phyloP scores from a whole-genome alignment of 2,797 vertebrate species.

The Muscicapa comitata region DNA sequence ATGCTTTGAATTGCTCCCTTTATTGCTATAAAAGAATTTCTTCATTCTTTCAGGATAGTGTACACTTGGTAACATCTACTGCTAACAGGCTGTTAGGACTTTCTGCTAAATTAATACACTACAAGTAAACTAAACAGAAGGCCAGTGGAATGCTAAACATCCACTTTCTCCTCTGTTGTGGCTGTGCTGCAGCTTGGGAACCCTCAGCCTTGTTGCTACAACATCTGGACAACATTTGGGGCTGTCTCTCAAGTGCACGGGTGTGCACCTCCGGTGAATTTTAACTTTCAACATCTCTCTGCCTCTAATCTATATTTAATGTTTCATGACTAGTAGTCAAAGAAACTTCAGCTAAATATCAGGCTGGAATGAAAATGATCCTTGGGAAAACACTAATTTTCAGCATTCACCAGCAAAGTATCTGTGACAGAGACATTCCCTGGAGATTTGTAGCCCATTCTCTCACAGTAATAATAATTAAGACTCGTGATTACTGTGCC shows the following conservation, averaged over 20 bases:
- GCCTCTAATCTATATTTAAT: slow-evolving; percentile 83
- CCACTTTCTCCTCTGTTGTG: slow-evolving; percentile 68
- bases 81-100: slow-evolving; percentile 73
- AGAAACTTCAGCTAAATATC: slow-evolving; percentile 79
- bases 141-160: slow-evolving; percentile 71
- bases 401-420: slow-evolving; percentile 67
- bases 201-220: slow-evolving; percentile 68
- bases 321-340: slow-evolving; percentile 80
- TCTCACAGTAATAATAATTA: slow-evolving; percentile 83
- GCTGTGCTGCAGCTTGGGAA: slow-evolving; percentile 70
- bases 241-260: slow-evolving; percentile 75
- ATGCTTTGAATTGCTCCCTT: slow-evolving; percentile 69
- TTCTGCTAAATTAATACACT: slow-evolving; percentile 71
- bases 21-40: slow-evolving; percentile 67
- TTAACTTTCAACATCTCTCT: slow-evolving; percentile 81
- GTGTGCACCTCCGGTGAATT: slow-evolving; percentile 77
- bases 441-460: slow-evolving; percentile 77
- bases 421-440: slow-evolving; percentile 75
- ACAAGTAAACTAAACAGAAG: slow-evolving; percentile 76
- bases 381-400: slow-evolving; percentile 77
- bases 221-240: slow-evolving; percentile 81
- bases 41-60: slow-evolving; percentile 65
- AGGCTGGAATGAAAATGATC: slow-evolving; percentile 81
- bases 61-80: slow-evolving; percentile 65
- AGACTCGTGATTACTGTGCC: slow-evolving; percentile 79